phyloP scores from a whole-genome alignment of 2,797 vertebrate genomes.

The Rhinatrema bivittatum region DNA sequence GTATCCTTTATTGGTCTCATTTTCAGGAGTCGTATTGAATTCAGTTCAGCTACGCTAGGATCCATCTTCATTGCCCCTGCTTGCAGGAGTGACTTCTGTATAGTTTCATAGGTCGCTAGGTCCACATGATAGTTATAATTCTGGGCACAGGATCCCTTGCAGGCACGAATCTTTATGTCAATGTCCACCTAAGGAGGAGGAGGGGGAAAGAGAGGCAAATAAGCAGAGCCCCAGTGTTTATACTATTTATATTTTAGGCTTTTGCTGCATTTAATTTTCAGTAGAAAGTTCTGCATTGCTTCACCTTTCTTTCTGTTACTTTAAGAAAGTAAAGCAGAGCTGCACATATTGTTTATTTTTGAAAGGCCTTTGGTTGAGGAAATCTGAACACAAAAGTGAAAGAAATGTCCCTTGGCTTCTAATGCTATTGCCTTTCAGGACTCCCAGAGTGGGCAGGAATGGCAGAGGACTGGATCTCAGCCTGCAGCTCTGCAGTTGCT shows the following conservation, averaged over 20 bases:
- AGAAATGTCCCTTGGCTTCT: too few species aligned
- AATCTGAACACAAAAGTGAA: too few species aligned
- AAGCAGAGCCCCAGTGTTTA: too few species aligned
- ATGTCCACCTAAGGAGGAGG: slow-evolving; percentile 74
- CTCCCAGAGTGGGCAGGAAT: too few species aligned
- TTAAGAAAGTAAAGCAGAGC: neutral
- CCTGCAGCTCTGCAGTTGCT: too few species aligned
- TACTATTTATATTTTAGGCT: too few species aligned
- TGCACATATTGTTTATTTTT: neutral
- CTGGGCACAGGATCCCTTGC: slow-evolving; percentile 78
- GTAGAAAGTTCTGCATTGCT: too few species aligned
- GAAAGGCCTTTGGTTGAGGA: too few species aligned
- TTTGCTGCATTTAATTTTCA: too few species aligned
- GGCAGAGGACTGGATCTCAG: too few species aligned
- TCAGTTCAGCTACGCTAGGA: slow-evolving; percentile 40
- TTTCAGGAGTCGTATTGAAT: slow-evolving; percentile 67
- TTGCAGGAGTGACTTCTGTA: slow-evolving; percentile 76
- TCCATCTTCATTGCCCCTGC: slow-evolving; percentile 49
- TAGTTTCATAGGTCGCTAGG: slow-evolving; percentile 57
- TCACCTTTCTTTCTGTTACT: too few species aligned
- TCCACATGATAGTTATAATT: slow-evolving; percentile 59
- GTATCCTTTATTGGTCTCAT: slow-evolving; percentile 50
- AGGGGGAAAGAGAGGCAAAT: neutral
- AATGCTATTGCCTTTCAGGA: too few species aligned
- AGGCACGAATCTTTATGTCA: slow-evolving; percentile 88